phyloP scores from a whole-genome alignment of 2,888 invertebrate species.

The Phalangium opilio region DNA sequence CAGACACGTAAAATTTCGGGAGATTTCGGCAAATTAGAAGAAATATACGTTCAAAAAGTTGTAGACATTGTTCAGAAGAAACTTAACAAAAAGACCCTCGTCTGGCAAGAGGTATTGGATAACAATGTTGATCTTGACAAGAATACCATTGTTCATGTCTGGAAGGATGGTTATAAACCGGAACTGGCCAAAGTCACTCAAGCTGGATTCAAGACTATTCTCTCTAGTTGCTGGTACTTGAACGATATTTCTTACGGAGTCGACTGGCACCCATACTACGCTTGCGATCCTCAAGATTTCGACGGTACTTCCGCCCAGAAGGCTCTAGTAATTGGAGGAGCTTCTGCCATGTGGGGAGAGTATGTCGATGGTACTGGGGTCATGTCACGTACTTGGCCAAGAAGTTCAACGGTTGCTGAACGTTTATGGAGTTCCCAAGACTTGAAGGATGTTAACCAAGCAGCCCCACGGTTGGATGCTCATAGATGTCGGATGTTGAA shows the following conservation, averaged over 20 bases:
- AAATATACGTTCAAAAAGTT: constrained; percentile 45
- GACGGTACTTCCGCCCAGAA: constrained; percentile 36
- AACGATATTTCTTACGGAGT: constrained; percentile 46
- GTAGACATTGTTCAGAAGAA: constrained; percentile 39
- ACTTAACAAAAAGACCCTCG: constrained; percentile 26
- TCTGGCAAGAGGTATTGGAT: constrained; percentile 79
- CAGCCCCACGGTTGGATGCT: constrained; percentile 48
- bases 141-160: constrained; percentile 64
- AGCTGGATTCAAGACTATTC: constrained; percentile 44
- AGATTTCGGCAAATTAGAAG: constrained; percentile 44
- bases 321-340: constrained; percentile 62
- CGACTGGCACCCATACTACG: constrained; percentile 41
- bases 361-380: constrained; percentile 53
- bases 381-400: constrained; percentile 57
- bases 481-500: constrained; percentile 29
- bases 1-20: constrained; percentile 36
- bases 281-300: constrained; percentile 21
- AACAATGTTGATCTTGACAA: constrained; percentile 39
- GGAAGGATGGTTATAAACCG: constrained; percentile 40
- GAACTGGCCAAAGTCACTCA: constrained; percentile 40
- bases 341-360: constrained; percentile 87
- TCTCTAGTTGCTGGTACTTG: constrained; percentile 77
- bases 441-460: constrained; percentile 33
- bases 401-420: constrained; percentile 72
- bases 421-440: constrained; percentile 51